Evolutionary conservation across 2,113 vertebrate genomes (phyloP), one percentile per base, ranked within the genome.

Genomic region (Laticauda colubrina): DNA sequence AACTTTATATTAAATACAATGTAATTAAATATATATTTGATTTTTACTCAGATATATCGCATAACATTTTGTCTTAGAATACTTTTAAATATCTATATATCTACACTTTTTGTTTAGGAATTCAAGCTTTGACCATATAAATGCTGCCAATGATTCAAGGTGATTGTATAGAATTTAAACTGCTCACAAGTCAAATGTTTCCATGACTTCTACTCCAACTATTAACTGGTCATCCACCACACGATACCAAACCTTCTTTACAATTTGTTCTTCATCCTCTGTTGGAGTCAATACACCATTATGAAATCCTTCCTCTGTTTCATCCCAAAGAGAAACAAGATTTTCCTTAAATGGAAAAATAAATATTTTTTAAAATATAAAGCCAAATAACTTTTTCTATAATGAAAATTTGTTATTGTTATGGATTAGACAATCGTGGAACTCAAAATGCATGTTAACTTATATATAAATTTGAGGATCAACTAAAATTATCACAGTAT

Each of bases 321-420:
- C 97, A 96, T 99, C 98, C 98, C 98, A 99, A 93, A 99, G 98
- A 96, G 98, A 97, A 89, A 98, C 96, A 94, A 99, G 98, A 93
- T 96, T 97, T 95, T 98, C 98, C 99, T 99, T 96, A 94, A 2
- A 95, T 89, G 43, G 90, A 87, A 88, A 93, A 51, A 94, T 90
- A 94, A 0, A 1, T 3, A 64, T 2, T 91, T 95, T 10, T 81
- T 96, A 86, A 96, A 92, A 92, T 55, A 15, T 18, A 64, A 20
- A 26, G 3, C 23, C 55, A 61, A 88, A 45, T 24, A 21, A 39
- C 3, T 51, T 87, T 91, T 14, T 89, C 34, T 0, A 90, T 69
- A 10, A 89, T 59, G 18, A 93, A 48, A 92, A 1, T 89, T 20
- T 64, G 48, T 69, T 89, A 55, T 86, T 91, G 93, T 54, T 26